Evolutionary conservation across 2,888 invertebrate genomes (phyloP), one percentile per base, ranked within the genome.

Genomic region (Ctenicera cuprea): DNA sequence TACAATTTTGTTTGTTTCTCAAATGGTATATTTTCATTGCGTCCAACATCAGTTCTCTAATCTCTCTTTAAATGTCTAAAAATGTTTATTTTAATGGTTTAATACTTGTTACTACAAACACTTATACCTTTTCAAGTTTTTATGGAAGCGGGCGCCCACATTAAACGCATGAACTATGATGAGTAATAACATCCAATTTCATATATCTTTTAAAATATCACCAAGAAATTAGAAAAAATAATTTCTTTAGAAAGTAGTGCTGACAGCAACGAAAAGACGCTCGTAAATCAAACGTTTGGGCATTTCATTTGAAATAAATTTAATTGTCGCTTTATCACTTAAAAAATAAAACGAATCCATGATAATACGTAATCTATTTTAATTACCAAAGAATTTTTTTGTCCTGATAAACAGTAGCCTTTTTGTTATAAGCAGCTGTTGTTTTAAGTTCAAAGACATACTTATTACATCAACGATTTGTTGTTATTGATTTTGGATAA

Each of bases 331-430:
- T 18, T 67, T 57, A 57, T 67, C 57, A 14, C 12, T 22, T 33
- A 9, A 22, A 48, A 41, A 54, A 66, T 38, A 66, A 37, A 22
- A 11, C 59, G 38, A 38, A 20, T 20, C 8, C 22, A 26, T 54
- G 54, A 66, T 66, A 66, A 63, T 50, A 38, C 41, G 59, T 16
- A 54, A 67, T 67, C 26, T 48, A 48, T 64, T 30, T 43, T 64
- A 64, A 64, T 64, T 64, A 54, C 20, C 1, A 8, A 54, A 48
- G 30, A 9, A 50, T n/a, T 48, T 48, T 48, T 48, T 54, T 14
- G 11, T 11, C 52, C 7, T 3, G 3, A 22, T 30, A n/a, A 16
- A 54, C 54, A 54, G 12, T 54, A 9, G n/a, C 20, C 54, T 14
- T 26, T 20, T 30, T 48, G 48, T 48, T 48, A 48, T 20, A 41